Evolutionary conservation across 2,888 invertebrate species (phyloP).

Genomic region (Conus canariensis): DNA sequence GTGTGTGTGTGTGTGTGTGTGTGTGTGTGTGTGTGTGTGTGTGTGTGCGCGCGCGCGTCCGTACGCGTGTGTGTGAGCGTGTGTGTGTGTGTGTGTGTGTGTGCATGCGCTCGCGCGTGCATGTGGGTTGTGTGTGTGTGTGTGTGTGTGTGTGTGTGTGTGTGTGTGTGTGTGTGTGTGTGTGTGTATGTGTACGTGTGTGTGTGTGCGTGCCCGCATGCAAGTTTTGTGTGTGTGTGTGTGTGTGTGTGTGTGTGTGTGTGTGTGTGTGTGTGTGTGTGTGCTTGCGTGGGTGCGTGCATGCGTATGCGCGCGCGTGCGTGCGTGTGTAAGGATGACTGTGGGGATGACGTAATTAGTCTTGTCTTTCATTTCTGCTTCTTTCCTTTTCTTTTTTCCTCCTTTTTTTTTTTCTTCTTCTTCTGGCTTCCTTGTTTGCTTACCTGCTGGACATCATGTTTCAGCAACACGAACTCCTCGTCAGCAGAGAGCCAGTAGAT

Average conservation of each 20-base stretch:
- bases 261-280: no score
- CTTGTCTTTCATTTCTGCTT: not conserved
- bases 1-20: no score
- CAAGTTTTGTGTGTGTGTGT: not conserved
- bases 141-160: not conserved
- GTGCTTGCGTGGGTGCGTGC: no score
- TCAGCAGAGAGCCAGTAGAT: conserved; percentile 74
- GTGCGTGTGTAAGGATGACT: no score
- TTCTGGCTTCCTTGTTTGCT: conserved; percentile 10
- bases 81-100: not conserved
- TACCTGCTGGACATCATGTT: conserved; percentile 71
- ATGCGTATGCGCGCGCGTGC: no score
- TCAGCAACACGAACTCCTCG: conserved; percentile 73
- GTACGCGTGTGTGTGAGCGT: not conserved
- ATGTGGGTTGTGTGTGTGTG: no score
- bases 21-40: not conserved
- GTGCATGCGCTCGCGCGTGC: not conserved
- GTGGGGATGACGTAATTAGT: no score
- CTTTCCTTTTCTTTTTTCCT: not conserved
- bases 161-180: not conserved
- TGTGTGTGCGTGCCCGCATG: not conserved
- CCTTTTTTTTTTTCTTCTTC: not conserved
- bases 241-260: no score
- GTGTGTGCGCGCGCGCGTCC: not conserved
- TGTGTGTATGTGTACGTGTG: not conserved